Percentiles rank a stretch among this genome's conserved stretches.
Evolutionary conservation across 2,797 vertebrate genomes (phyloP).

Genomic region (Ctenopoma kingsleyae): DNA sequence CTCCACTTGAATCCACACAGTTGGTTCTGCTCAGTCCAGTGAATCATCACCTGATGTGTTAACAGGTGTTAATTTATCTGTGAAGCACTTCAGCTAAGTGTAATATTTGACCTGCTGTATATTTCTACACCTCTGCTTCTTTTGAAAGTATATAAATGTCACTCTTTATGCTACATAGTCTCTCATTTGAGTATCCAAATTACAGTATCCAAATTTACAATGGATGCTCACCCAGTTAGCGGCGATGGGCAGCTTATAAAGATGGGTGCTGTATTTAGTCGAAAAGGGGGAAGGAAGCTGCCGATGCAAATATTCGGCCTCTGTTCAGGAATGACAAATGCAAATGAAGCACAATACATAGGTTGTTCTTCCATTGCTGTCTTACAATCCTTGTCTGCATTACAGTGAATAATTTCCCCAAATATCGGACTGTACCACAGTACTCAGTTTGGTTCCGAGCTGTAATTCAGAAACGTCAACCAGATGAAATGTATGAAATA

Average conservation of each 20-base stretch:
- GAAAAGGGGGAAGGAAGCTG: conserved; percentile 1
- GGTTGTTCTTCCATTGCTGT: not conserved
- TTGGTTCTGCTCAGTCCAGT: not conserved
- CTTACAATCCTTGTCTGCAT: not conserved
- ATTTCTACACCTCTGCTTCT: conserved; percentile 1
- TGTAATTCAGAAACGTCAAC: not conserved
- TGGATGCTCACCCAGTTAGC: not conserved
- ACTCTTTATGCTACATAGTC: not conserved
- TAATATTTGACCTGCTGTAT: conserved; percentile 7
- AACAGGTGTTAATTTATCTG: not conserved
- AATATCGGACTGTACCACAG: not conserved
- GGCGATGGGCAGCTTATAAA: conserved; percentile 13
- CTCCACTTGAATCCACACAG: not conserved
- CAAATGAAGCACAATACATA: conserved; percentile 27
- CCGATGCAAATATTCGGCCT: conserved; percentile 29
- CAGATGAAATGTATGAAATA: no score
- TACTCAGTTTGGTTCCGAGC: not conserved
- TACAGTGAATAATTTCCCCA: not conserved
- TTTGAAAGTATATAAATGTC: conserved; percentile 18
- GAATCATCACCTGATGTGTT: not conserved
- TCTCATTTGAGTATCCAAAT: conserved; percentile 44
- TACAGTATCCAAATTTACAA: conserved; percentile 4
- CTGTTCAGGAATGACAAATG: conserved; percentile 39
- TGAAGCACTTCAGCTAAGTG: not conserved
- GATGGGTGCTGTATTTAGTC: conserved; percentile 7